phyloP scores from a whole-genome alignment of 2,888 invertebrate genomes.

The Adineta ricciae region DNA sequence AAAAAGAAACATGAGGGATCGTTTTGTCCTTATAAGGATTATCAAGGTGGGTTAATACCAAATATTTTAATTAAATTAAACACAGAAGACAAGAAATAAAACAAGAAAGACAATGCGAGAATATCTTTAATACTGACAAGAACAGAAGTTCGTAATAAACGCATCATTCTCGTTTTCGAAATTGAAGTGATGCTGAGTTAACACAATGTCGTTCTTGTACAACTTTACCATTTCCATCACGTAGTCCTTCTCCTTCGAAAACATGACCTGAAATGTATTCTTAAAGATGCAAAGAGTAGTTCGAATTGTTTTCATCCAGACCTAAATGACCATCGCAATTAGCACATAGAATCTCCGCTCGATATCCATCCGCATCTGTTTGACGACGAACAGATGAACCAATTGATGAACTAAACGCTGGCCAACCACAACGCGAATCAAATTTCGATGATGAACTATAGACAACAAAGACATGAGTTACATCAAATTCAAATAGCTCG shows the following conservation, averaged over 20 bases:
- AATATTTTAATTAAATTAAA: not conserved
- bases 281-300: not conserved
- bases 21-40: not conserved
- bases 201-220: not conserved
- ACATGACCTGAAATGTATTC: not conserved
- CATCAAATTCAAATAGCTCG: not conserved
- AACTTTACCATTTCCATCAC: not conserved
- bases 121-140: too few relatives aligned
- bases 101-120: too few relatives aligned
- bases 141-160: too few relatives aligned
- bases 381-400: not conserved
- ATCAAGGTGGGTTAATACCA: not conserved
- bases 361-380: not conserved
- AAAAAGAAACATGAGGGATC: not conserved
- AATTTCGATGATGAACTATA: conserved; percentile 18
- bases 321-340: conserved; percentile 6
- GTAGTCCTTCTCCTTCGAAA: not conserved
- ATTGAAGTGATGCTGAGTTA: not conserved
- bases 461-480: not conserved
- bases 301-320: not conserved
- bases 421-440: conserved; percentile 7
- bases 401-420: not conserved
- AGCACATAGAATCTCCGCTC: not conserved
- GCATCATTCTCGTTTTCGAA: not conserved
- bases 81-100: too few relatives aligned